Conservation (phyloP, 2,888 invertebrate species). For the Candidula unifasciata region DNA sequence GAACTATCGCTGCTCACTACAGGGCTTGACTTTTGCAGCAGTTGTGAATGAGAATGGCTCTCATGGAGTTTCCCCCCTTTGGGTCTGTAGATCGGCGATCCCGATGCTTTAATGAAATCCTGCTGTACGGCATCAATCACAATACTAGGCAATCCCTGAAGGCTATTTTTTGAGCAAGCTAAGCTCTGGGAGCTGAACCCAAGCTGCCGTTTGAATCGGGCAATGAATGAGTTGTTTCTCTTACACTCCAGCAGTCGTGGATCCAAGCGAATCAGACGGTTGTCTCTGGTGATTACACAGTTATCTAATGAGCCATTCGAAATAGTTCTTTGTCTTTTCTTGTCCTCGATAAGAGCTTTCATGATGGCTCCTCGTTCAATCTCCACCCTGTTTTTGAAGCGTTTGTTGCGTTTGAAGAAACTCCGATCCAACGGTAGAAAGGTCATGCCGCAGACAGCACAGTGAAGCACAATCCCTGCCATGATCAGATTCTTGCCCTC, state of each 20-base stretch:
- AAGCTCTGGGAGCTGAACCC: conserved; percentile 70
- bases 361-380: conserved; percentile 74
- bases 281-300: conserved; percentile 76
- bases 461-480: conserved; percentile 88
- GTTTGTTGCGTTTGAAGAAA: not conserved
- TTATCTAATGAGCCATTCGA: conserved; percentile 77
- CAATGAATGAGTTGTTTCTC: conserved; percentile 67
- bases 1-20: not conserved
- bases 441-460: conserved; percentile 87
- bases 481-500: conserved; percentile 86
- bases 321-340: conserved; percentile 75
- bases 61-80: conserved; percentile 43
- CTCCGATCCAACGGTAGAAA: conserved; percentile 86
- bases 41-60: conserved; percentile 18
- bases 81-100: conserved; percentile 59
- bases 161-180: conserved; percentile 67
- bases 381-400: conserved; percentile 47
- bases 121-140: conserved; percentile 57
- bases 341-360: conserved; percentile 76
- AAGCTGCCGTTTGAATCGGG: conserved; percentile 67
- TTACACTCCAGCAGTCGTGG: conserved; percentile 62
- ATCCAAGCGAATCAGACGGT: conserved; percentile 73
- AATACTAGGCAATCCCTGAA: conserved; percentile 60
- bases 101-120: conserved; percentile 45
- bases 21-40: conserved; percentile 32